These are phyloP conservation scores for Zapus hudsonius DNA, from an alignment of 2,113 vertebrate genomes.

Conservation along the genomic window DNA sequence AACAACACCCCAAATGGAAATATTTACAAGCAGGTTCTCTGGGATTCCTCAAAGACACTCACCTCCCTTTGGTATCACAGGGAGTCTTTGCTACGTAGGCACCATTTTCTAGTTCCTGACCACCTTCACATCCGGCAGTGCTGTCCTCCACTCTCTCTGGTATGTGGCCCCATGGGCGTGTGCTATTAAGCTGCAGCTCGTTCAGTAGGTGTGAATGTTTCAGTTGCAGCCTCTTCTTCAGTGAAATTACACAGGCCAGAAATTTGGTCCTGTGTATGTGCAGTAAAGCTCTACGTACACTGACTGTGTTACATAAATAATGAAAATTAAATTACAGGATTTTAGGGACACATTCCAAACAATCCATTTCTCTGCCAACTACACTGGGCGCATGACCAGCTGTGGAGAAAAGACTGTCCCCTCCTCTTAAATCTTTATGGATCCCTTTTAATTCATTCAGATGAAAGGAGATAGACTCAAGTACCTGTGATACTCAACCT, in stretches of 20 bases:
- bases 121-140: neutral
- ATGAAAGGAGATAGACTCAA: conserved; percentile 30
- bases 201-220: conserved; percentile 36
- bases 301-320: conserved; percentile 80
- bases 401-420: conserved; percentile 72
- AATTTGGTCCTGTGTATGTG: conserved; percentile 70
- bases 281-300: conserved; percentile 58
- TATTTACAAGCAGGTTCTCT: neutral
- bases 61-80: neutral
- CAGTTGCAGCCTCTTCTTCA: neutral
- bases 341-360: conserved; percentile 80
- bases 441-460: conserved; percentile 66
- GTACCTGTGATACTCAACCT: neutral
- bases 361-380: conserved; percentile 78
- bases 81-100: no score
- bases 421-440: conserved; percentile 80
- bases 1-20: neutral
- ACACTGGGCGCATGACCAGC: conserved; percentile 78
- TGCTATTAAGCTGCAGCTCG: neutral
- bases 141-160: neutral
- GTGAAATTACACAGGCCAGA: conserved; percentile 70
- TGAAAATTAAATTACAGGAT: conserved; percentile 82
- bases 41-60: neutral
- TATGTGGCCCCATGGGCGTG: fast-evolving
- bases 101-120: neutral